Evolutionary conservation across 2,888 invertebrate genomes (phyloP).

Genomic region (Periphyllus acericola): DNA sequence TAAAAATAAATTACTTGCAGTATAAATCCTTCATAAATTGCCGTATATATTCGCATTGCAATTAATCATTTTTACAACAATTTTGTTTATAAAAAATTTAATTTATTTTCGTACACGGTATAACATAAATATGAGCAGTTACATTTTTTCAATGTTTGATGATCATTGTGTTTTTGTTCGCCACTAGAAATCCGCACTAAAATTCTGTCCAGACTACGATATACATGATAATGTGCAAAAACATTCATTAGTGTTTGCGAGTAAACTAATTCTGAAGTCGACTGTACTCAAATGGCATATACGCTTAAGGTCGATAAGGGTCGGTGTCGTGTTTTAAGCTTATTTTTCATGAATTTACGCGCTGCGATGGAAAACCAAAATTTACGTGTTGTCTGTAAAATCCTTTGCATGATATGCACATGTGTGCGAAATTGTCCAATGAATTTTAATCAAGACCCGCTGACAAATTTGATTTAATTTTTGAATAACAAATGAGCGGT

Average conservation of each 20-base stretch:
- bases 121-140: not conserved
- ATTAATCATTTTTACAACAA: not conserved
- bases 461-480: conserved; percentile 49
- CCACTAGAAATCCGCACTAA: not conserved
- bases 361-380: too few species aligned
- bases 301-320: not conserved
- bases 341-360: not conserved
- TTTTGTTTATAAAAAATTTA: not conserved
- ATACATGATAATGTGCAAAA: not conserved
- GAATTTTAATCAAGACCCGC: conserved; percentile 39
- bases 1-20: not conserved
- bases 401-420: not conserved
- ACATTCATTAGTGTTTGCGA: not conserved
- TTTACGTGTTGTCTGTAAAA: not conserved
- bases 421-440: conserved; percentile 10
- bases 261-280: not conserved
- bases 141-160: not conserved
- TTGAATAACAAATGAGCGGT: conserved; percentile 42
- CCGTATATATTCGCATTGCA: not conserved
- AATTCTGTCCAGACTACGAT: not conserved
- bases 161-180: not conserved
- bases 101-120: not conserved
- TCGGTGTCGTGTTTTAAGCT: not conserved
- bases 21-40: not conserved
- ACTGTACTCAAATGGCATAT: not conserved